Evolutionary conservation across 2,113 vertebrate genomes (phyloP), one percentile per base, ranked within the genome.

Genomic region (Vulpes ferrilata): DNA sequence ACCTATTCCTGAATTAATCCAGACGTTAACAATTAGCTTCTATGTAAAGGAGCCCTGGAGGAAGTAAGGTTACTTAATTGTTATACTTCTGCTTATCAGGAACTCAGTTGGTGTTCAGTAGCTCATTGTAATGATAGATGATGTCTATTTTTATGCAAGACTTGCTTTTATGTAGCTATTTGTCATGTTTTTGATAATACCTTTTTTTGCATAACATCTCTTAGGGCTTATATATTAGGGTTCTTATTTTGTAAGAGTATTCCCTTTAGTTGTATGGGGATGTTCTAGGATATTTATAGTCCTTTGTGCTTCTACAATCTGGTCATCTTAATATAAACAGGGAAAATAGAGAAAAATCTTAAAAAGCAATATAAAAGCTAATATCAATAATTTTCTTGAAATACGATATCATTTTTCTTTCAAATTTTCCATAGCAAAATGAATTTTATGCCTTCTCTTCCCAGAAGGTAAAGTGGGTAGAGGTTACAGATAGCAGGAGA

Each of bases 91-190:
- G 20, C 27, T 64, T 90, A 83, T 97, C 92, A 93, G 64, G 53
- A 95, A 95, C 95, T 87, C 96, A 81, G 86, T 96, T 86, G 88
- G 67, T 85, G 83, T 93, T 89, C 76, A 38, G 64, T 55, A 71
- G 53, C 57, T 97, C 80, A 95, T 92, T 96, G 79, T 93, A 86
- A 96, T 97, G 97, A 98, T 98, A 83, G 51, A 98, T 97, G 80
- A 84, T 87, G 59, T 7, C 86, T 92, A 93, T 93, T 98, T 97
- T 96, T 96, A 97, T 95, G 88, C 91, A 96, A 96, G 89, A 91
- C 62, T 96, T 95, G 64, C 19, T 55, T 97, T 95, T 97, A 60
- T 95, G 55, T 87, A 95, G 73, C 79, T 91, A 96, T 97, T 97
- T 92, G 80, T 97, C 95, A 97, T 73, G 71, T 60, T 94, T 97